Evolutionary conservation across 1,140 invertebrate species (phyloP).

Genomic region (Lepidurus couesii): DNA sequence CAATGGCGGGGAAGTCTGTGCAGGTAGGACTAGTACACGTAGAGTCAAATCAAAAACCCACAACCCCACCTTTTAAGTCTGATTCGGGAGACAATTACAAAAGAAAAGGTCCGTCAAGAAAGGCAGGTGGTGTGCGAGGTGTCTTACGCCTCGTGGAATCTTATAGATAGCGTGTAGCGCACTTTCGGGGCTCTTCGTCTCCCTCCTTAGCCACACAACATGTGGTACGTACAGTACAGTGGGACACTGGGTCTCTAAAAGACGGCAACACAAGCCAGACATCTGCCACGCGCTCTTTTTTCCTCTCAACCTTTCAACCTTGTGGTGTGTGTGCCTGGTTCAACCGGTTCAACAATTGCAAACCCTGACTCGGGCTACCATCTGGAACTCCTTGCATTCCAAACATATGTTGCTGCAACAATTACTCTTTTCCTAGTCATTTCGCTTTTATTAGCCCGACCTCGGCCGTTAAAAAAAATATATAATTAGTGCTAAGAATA

Average conservation of each 20-base stretch:
- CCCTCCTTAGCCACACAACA: neutral
- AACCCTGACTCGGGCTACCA: neutral
- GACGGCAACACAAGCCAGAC: neutral
- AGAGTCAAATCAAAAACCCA: no score
- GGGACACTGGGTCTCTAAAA: neutral
- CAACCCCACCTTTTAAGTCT: neutral
- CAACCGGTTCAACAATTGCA: neutral
- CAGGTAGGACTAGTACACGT: no score
- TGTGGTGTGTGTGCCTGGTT: neutral
- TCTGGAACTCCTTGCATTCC: neutral
- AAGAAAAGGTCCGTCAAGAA: neutral
- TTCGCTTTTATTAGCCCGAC: neutral
- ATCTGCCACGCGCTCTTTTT: conserved; percentile 18
- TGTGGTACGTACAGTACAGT: neutral
- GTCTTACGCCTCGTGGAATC: neutral
- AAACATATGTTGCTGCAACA: neutral
- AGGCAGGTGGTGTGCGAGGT: conserved; percentile 17
- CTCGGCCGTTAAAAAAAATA: neutral
- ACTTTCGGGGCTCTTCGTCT: neutral
- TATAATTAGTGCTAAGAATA: neutral
- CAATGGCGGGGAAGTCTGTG: no score
- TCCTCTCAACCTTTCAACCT: neutral
- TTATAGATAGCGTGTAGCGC: neutral
- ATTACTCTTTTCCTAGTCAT: neutral
- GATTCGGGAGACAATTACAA: conserved; percentile 10